Evolutionary conservation across 2,797 vertebrate species (phyloP).

Genomic region (Mormyrus proboscirostris): DNA sequence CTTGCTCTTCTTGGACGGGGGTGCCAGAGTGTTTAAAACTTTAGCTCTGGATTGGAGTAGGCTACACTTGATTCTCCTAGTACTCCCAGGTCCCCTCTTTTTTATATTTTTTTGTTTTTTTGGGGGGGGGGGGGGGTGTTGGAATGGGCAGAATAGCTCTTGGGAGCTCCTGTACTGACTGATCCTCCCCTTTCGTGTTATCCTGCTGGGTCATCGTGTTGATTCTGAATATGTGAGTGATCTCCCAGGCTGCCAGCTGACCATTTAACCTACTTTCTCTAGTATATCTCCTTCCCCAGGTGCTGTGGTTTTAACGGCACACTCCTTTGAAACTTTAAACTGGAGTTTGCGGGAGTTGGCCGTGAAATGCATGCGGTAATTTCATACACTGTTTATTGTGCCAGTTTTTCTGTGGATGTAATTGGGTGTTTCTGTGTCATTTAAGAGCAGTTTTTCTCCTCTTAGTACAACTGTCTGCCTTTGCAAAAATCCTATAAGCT

Average conservation of each 20-base stretch:
- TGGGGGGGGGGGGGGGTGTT: too few relatives aligned
- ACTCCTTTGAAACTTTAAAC: not conserved
- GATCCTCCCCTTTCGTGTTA: not conserved
- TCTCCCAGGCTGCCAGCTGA: not conserved
- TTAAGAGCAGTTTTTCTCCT: not conserved
- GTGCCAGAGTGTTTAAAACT: not conserved
- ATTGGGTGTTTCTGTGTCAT: not conserved
- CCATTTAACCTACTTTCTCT: not conserved
- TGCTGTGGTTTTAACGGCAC: not conserved
- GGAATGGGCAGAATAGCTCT: not conserved
- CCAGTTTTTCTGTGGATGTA: not conserved
- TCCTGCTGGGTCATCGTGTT: not conserved
- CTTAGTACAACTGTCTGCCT: not conserved
- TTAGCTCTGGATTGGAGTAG: not conserved
- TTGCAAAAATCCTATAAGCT: not conserved
- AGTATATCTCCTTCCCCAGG: not conserved
- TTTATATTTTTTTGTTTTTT: not conserved
- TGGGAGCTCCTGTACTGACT: not conserved
- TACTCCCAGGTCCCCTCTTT: not conserved
- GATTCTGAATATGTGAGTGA: not conserved
- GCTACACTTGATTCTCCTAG: not conserved
- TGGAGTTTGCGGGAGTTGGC: not conserved
- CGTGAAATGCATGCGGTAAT: not conserved
- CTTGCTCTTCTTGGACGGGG: not conserved
- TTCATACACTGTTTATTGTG: not conserved